Base-by-base conservation (phyloP, 2,888 invertebrate genomes). In the Erebia ligea region DNA sequence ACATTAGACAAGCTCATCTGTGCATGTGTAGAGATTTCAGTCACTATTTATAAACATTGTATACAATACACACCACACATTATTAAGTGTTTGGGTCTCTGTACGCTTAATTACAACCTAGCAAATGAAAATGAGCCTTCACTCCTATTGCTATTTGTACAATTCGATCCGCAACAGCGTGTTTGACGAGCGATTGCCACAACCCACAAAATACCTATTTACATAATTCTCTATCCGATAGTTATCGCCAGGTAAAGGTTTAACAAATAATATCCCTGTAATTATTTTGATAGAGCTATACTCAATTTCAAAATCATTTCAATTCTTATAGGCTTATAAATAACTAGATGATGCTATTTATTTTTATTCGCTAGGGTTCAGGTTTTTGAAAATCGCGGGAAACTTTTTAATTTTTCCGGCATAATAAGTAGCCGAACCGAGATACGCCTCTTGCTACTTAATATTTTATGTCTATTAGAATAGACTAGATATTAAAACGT, bases 121-220 rank as follows among this genome's bases (percentile, higher is more conserved):
- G 42, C 11, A 19, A 54, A 17, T 62, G 21, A 13, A 15, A 48
- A 62, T 48, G 13, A 21, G 19, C 19, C 45, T 48, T 40, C 19
- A 45, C 6, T 45, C 19, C 45, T 21, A 59, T 67, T 59, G 50
- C 19, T 19, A 40, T 59, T 67, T 56, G 48, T 50, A 58, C 48
- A 45, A 34, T 67, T 57, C 17, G 58, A 67, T 58, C 45, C 67
- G 61, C 45, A 11, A 45, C 62, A 59, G 17, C 34, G 17, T 59
- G 59, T 67, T 59, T 59, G 58, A 66, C 52, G 57, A 57, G 45
- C 45, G 58, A 67, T 67, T 58, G 50, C 50, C 34, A 52, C 50
- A 67, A 67, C 52, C 67, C 59, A 50, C 59, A 67, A 61, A 59
- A 67, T 52, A 40, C 17, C 17, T 59, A 40, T 58, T 52, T 67